Base-by-base conservation (phyloP, 2,113 vertebrate genomes). In the Oostethus manadensis region DNA sequence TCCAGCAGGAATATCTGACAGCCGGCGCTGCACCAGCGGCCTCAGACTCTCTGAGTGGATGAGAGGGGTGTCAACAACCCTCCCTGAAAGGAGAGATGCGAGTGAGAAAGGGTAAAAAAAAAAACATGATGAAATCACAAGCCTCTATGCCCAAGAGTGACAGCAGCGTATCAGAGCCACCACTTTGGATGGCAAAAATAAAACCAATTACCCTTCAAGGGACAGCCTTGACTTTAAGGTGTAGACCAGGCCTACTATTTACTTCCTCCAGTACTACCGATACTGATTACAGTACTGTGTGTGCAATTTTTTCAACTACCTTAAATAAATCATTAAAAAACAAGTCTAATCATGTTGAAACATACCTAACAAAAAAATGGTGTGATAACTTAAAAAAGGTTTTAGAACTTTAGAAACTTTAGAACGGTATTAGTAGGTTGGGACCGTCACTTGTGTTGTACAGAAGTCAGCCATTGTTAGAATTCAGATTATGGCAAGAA, bases 21-120 rank as follows among this genome's bases (percentile, higher is more conserved):
- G 87, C 92, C 92, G 92, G 81, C 82, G 79, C 85, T 45, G 84
- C 84, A 93, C 85, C 83, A 93, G 89, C 5, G 88, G 90, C 84
- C 51, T 85, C 84, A 93, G 88, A 62, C 84, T 90, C 85, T 77
- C 80, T 22, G 90, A 91, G 78, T 56, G 90, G 89, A 93, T 91
- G 83, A 93, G 89, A 38, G 91, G 86, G 2, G 90, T 94, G 87
- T 93, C 92, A n/a, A 92, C 91, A 63, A 92, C 92, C 81, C 56
- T 91, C 92, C 81, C 57, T 92, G 85, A 73, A 85, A 80, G 84
- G 70, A 73, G 57, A 68, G 40, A 73, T 22, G 62, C 56, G 71
- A 71, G 59, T 60, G 53, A 70, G 64, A 60, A 44, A 47, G 49
- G 45, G 16, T 45, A 54, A 33, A 43, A 16, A 69, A 57, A 71